phyloP scores from a whole-genome alignment of 2,797 vertebrate genomes.

The Acipenser transmontanus region DNA sequence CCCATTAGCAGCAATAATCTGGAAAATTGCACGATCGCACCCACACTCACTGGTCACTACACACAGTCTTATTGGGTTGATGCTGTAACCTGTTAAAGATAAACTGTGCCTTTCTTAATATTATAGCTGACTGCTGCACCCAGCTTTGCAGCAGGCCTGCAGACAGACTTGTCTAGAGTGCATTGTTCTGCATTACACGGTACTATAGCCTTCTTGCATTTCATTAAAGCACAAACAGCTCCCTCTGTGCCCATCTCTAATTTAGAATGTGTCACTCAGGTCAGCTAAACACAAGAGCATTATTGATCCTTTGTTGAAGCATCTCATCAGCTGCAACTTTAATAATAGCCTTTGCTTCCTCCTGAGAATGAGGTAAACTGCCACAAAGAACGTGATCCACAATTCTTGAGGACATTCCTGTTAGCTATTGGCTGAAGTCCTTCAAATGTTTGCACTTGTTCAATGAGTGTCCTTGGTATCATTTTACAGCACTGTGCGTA shows the following conservation, averaged over 20 bases:
- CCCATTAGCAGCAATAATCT: too few species aligned
- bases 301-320: conserved; percentile 32
- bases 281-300: conserved; percentile 17
- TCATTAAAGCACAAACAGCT: conserved; percentile 25
- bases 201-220: conserved; percentile 22
- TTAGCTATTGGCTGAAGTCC: not conserved
- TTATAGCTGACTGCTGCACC: too few species aligned
- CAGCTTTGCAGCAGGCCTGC: too few species aligned
- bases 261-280: conserved; percentile 26
- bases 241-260: conserved; percentile 10
- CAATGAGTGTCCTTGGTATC: too few species aligned
- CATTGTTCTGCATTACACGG: too few species aligned
- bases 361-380: conserved; percentile 13
- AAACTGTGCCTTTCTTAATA: too few species aligned
- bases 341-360: conserved; percentile 29
- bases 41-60: too few species aligned
- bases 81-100: too few species aligned
- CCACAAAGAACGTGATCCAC: conserved; percentile 5
- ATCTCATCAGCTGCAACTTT: conserved; percentile 26
- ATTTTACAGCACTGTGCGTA: too few species aligned
- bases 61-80: too few species aligned
- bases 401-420: not conserved
- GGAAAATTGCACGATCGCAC: too few species aligned
- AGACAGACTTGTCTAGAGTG: too few species aligned
- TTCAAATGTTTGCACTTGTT: not conserved